Evolutionary conservation across 2,888 invertebrate genomes (phyloP), one percentile per base, ranked within the genome.

Genomic region (Sphaerophoria taeniata): DNA sequence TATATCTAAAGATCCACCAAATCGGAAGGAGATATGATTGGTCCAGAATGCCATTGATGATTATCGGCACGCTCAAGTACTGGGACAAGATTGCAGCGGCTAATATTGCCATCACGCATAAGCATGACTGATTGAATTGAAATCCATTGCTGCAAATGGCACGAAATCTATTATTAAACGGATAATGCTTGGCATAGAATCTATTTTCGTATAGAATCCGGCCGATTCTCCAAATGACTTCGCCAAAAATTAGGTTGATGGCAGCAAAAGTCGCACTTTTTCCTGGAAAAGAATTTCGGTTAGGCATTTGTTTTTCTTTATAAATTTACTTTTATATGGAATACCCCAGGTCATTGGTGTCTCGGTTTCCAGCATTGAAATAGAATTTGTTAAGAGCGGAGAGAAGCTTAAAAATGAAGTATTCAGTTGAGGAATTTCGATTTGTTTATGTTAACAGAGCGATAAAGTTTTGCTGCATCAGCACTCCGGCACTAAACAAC

Each of bases 1-100:
- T 65, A 9, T 9, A 58, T 5, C 58, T 65, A 6, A 87, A 81
- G 5, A 89, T 6, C 89, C 89, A 90, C 78, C 88, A 90, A 0
- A 90, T 53, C 0, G 90, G 90, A 12, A 90, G 87, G 0, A 72
- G 87, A 1, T 73, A 12, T 0, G 85, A 45, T 0, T 74, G 70
- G 0, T 70, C 55, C 1, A 43, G 2, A 24, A 72, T 36, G 7
- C 39, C 14, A 4, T 43, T 33, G 2, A 31, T 33, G 5, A 80
- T 7, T 0, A 3, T 11, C 2, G n/a, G 0, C 6, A 58, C 9
- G 16, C n/a, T 60, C 3, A 33, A 3, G 5, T 45, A 58, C n/a
- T 69, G 71, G 2, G 16, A 55, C 9, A 7, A 43, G 0, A 71
- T 9, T 33, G 12, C 12, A 1, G 49, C 60, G 2, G 11, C 11